Conservation (phyloP, 2,888 invertebrate species). For the Synergus gifuensis region DNA sequence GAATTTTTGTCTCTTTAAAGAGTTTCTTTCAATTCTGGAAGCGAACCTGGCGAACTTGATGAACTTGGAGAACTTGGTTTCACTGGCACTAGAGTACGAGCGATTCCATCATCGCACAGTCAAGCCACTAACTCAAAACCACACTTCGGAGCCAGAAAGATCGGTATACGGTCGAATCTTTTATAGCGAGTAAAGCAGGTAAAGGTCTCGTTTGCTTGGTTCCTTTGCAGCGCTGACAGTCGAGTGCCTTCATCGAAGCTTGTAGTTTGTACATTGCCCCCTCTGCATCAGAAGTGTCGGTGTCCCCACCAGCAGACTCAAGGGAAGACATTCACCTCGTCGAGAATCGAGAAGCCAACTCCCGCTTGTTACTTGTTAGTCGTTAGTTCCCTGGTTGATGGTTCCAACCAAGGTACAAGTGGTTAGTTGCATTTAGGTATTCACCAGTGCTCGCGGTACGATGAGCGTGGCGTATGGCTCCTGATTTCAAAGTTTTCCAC, state of each 20-base stretch:
- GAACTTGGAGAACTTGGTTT: background rate
- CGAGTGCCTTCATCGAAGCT: conserved; percentile 9
- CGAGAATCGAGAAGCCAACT: conserved; percentile 57
- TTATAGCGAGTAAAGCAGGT: background rate
- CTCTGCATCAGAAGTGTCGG: conserved; percentile 53
- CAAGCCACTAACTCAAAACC: background rate
- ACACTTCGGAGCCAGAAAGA: background rate
- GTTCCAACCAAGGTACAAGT: conserved; percentile 1
- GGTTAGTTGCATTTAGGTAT: background rate
- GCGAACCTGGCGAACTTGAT: background rate
- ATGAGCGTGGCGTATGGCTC: background rate
- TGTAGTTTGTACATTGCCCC: conserved; percentile 46
- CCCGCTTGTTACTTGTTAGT: conserved; percentile 42
- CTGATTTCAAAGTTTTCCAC: background rate
- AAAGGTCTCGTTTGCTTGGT: background rate
- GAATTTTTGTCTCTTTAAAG: background rate
- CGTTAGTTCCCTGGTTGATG: background rate
- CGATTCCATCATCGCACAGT: background rate
- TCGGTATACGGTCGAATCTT: conserved; percentile 8
- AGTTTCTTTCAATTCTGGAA: background rate
- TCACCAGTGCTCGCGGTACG: background rate
- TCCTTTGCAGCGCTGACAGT: conserved; percentile 1
- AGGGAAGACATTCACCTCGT: conserved; percentile 73
- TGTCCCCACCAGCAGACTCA: conserved; percentile 60
- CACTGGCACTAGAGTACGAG: conserved; percentile 8